Base-by-base conservation (phyloP, 1,140 invertebrate genomes). In the Octopus sinensis region DNA sequence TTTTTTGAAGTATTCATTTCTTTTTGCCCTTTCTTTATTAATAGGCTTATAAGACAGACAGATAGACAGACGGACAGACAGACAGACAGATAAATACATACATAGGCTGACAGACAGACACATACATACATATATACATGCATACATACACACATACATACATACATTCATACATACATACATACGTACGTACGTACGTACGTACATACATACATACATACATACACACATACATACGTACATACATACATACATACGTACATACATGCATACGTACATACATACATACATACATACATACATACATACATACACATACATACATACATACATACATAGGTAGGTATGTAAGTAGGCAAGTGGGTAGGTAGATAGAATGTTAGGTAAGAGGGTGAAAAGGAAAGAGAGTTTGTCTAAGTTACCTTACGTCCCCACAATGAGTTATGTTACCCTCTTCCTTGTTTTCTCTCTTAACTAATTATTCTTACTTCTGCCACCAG, bases 91-190 rank as follows among this genome's bases (percentile, higher is more conserved):
- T 23, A 76, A 43, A 76, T 81, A 76, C 51, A 76, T 81, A 81
- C 51, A 53, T 52, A 54, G 6, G 12, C 53, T 4, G 10, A 51
- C 23, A 79, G 10, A 54, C 10, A 53, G 10, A 53, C 23, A 79
- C 53, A 53, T 53, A 79, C 2, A 81, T 5, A 76, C 73, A 76
- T 81, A 81, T 71, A 62, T 17, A 62, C 79, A 80, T 62, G 12
- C 53, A 76, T 76, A 81, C 71, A 80, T 71, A 30, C 56, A 80
- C 62, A 80, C 56, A 80, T 80, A 80, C 56, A 80, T 80, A 80
- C 79, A 80, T 80, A 80, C 56, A 80, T 80, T 68, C 56, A 80
- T 71, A 80, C 56, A 80, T 68, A 80, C 56, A 80, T 80, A 80
- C 56, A 80, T 80, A 80, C 56, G 68, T 68, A 80, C 56, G 68